Base-by-base conservation (phyloP, 1,140 invertebrate species). In the Penaeus japonicus region DNA sequence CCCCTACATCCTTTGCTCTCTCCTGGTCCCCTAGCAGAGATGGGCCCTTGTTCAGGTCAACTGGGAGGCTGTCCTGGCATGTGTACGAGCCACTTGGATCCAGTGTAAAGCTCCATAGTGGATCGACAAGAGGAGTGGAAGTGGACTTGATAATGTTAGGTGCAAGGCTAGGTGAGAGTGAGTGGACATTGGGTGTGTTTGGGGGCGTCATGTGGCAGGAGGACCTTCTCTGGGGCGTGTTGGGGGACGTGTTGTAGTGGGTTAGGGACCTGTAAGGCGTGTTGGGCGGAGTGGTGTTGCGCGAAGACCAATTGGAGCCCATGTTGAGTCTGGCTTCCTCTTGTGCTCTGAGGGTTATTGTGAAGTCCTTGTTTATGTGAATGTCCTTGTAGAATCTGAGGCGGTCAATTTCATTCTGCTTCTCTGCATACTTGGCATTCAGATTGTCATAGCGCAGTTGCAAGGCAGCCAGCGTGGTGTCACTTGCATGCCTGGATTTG, bases 341-440 rank as follows among this genome's bases (percentile, higher is more conserved):
- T 39, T 79, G 35, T 15, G 65, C 30, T 18, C 32, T 75, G 32
- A 84, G 20, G 22, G 65, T 53, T 20, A 84, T n/a, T 24, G 27
- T 30, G 47, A 55, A 84, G 1, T 75, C 83, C 20, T 84, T 84
- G 39, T 54, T 84, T 0, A 78, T 62, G 22, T 86, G 75, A 47
- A 79, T 57, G 15, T 78, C 77, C 30, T 39, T 78, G 32, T 53
- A 30, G 27, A 86, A 79, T 17, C 84, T 75, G 2, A 86, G 77
- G 35, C 84, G 54, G 73, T 86, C 84, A 15, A 86, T 86, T 39
- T 86, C 84, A 24, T 86, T 86, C 39, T 88, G 65, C n/a, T 88
- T 88, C 65, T 88, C 86, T 27, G 86, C 86, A 59, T 54, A 83
- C 80, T 57, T 57, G 1, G 86, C 55, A 32, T 73, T 83, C 5